Base-by-base conservation (phyloP, 2,888 invertebrate species). In the Agriotes lineatus region DNA sequence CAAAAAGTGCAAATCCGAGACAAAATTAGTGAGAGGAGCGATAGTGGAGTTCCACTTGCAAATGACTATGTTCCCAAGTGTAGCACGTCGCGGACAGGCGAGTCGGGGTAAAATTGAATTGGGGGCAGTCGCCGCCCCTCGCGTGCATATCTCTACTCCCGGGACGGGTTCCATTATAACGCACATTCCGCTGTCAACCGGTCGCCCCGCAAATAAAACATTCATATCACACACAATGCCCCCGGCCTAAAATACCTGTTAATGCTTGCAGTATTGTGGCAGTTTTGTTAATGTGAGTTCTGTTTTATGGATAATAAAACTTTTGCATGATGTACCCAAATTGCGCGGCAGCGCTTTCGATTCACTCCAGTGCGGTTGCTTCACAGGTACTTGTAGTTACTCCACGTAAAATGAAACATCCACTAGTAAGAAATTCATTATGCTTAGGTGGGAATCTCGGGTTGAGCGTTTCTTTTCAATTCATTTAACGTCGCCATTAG, bases 91-190 rank as follows among this genome's bases (percentile, higher is more conserved):
- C 72, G 77, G 75, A 76, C 74, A 75, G 77, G 72, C 75, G 70
- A n/a, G n/a, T n/a, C n/a, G 75, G 72, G 68, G 3, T 75, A 75
- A 78, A 79, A 79, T 79, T 79, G 78, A 79, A 79, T 79, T 75
- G 75, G 77, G 76, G 74, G 71, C 52, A 57, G 63, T 67, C 14
- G 54, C 25, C 65, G 70, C 78, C 78, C 78, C 74, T 77, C 71
- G 74, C 76, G 76, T 78, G 76, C 76, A 76, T 75, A 77, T 78
- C 75, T 77, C 76, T 75, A 63, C 74, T 72, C 74, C 69, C 72
- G 76, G 76, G 74, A 75, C 74, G 67, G 70, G 70, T 71, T 75
- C 78, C 75, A 78, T 79, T 78, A 78, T 75, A 77, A 76, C 76
- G 75, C 76, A 74, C 76, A 77, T 77, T 77, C 74, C 72, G 72